Base-by-base conservation (phyloP, 2,888 invertebrate genomes). In the Euplexia lucipara region DNA sequence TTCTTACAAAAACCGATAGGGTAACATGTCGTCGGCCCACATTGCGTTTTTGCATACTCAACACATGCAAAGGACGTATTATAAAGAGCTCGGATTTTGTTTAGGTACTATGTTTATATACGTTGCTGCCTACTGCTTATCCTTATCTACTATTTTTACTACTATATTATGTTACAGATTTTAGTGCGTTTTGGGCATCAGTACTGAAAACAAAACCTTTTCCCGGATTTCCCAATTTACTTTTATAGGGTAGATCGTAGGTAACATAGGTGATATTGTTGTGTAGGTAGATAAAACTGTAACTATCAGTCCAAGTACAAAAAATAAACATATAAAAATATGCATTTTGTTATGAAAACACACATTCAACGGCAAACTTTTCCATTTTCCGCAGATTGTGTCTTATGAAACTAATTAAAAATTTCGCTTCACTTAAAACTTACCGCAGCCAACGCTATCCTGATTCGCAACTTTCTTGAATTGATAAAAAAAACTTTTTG, bases 401-500 rank as follows among this genome's bases (percentile, higher is more conserved):
- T 65, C 59, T 68, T 62, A 66, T 53, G 53, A 68, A 81, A 79
- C 74, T 77, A 80, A 81, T 80, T 81, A 79, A 79, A 78, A 76
- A 76, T 70, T 73, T 68, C 60, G 48, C 74, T 74, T 70, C 63
- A 79, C 67, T 78, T 78, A 78, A 69, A 73, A 75, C 69, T 77
- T 64, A 65, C 71, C 35, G 26, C 66, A 26, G 54, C 47, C 49
- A 12, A 49, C 67, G 67, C 59, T 62, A 56, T 68, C 61, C 61
- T 58, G 71, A 75, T 64, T 78, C 70, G 63, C 51, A 78, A 78
- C 74, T 81, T 81, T 42, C 66, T 65, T 72, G 79, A 77, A 81
- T 81, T 71, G 77, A 81, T 75, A 82, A 83, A 83, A 57, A 66
- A 77, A 83, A 79, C 73, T 83, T 83, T 83, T 82, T 79, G 78